A percentile compares a stretch with the other conserved stretches of the same genome.
Conservation (phyloP, 1,140 invertebrate genomes). For the Luehdorfia chinensis region DNA sequence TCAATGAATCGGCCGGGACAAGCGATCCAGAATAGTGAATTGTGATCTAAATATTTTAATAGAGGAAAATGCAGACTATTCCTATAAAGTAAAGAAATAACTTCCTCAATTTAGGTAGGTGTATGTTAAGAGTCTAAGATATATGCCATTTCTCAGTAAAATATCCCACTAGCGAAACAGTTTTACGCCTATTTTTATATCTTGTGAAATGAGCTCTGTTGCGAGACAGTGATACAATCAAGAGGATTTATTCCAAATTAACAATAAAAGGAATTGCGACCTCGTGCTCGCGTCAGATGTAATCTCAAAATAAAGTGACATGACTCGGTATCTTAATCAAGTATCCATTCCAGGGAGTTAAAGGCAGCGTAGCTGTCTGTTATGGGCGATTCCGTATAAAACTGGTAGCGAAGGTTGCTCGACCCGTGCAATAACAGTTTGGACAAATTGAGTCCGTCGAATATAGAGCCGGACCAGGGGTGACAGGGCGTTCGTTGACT, state of each 20-base stretch:
- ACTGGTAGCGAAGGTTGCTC: conserved; percentile 46
- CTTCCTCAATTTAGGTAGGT: no score
- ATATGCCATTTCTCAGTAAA: no score
- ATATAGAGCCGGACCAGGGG: conserved; percentile 52
- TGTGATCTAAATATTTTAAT: no score
- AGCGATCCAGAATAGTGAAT: no score
- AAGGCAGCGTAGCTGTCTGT: conserved; percentile 48
- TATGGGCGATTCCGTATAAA: conserved; percentile 63
- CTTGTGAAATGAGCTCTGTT: conserved; percentile 10
- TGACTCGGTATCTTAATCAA: conserved; percentile 68
- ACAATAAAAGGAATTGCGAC: conserved; percentile 61
- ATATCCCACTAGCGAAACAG: conserved; percentile 3
- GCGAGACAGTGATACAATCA: conserved; percentile 33
- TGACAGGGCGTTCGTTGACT: conserved; percentile 30
- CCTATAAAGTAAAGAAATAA: no score
- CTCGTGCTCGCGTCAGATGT: conserved; percentile 55
- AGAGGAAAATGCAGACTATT: no score
- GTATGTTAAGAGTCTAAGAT: no score
- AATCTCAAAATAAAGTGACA: conserved; percentile 67
- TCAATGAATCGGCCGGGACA: no score
- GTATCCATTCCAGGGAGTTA: conserved; percentile 62
- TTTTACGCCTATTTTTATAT: conserved; percentile 12
- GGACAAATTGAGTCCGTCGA: conserved; percentile 67
- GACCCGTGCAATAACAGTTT: conserved; percentile 68
- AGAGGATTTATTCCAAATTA: conserved; percentile 59